Base-by-base conservation (phyloP, 1,140 invertebrate genomes). In the Schlechtendalia chinensis region DNA sequence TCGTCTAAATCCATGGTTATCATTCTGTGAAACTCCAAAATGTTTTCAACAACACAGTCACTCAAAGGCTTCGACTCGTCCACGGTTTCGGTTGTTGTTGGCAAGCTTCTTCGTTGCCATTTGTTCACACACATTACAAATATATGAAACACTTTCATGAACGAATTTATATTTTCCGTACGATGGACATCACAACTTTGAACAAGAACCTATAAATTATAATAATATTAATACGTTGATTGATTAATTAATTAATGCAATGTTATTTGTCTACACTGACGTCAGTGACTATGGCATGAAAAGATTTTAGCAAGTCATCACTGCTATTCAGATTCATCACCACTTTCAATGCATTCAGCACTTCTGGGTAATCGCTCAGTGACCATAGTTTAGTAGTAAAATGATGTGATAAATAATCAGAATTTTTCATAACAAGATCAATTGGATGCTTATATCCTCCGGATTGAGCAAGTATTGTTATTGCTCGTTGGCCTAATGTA, bases 81-180 rank as follows among this genome's bases (percentile, higher is more conserved):
- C n/a, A 6, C 0, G n/a, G 16, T 5, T 12, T 77, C 39, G 59
- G 24, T 27, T 61, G 12, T 24, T 39, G 74, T 0, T 19, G 17
- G n/a, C n/a, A n/a, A 47, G 19, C 17, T 24, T 14, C 80, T 75
- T 50, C 59, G 56, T 11, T 85, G 82, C 87, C 90, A 89, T 75
- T 86, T 87, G 72, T 86, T 85, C 50, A 92, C 85, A 80, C 89
- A 89, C 14, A 86, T 84, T 0, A 90, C 83, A 85, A 91, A 92
- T 5, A 89, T 88, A 75, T 89, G 86, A 84, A 92, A 92, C 39
- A 91, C 88, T 85, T 88, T 88, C 12, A 92, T 84, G 83, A 90
- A 91, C 0, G 88, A 85, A 82, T 86, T 84, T 0, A 86, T 83
- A 84, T 91, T 88, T 50, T 85, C 86, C 81, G 89, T 85, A 82